These are phyloP conservation scores for Sinhomidia bicolor DNA, from an alignment of 2,888 invertebrate species.

Conservation along the genomic window DNA sequence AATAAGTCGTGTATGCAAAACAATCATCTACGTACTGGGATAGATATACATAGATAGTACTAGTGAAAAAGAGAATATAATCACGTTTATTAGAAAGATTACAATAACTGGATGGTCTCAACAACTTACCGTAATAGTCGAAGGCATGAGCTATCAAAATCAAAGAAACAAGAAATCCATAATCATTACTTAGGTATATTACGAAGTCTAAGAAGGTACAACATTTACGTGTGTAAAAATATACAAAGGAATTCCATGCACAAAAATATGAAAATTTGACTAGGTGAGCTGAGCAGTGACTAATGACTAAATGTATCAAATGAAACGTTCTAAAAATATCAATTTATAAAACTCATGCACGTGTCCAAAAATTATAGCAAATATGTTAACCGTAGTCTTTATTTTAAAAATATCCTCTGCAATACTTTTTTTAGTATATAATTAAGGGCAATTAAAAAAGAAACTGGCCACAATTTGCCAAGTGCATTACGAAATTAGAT, in stretches of 20 bases:
- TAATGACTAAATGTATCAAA: not conserved
- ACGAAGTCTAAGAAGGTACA: constrained; percentile 53
- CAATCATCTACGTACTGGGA: not conserved
- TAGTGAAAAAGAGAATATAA: constrained; percentile 1
- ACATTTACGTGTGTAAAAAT: not conserved
- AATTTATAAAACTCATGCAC: not conserved
- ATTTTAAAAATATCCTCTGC: too few relatives aligned
- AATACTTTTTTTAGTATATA: not conserved
- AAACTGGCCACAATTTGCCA: too few relatives aligned
- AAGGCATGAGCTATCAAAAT: constrained; percentile 92
- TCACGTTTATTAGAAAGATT: not conserved
- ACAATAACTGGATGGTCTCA: constrained; percentile 27
- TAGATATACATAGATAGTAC: not conserved
- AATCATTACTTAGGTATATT: constrained; percentile 67
- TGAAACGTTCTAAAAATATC: not conserved
- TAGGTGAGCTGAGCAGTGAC: not conserved
- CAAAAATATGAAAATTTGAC: too few relatives aligned
- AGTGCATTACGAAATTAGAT: too few relatives aligned
- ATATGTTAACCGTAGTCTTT: too few relatives aligned
- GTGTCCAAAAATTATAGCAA: not conserved
- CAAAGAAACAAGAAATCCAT: constrained; percentile 81
- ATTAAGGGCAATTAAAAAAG: too few relatives aligned
- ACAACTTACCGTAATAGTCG: constrained; percentile 99
- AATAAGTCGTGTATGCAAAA: constrained; percentile 14
- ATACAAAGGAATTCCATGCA: constrained; percentile 33